A percentile compares a stretch with the other conserved stretches of the same genome.
Evolutionary conservation across 1,140 invertebrate genomes (phyloP).

Genomic region (Cepaea nemoralis): DNA sequence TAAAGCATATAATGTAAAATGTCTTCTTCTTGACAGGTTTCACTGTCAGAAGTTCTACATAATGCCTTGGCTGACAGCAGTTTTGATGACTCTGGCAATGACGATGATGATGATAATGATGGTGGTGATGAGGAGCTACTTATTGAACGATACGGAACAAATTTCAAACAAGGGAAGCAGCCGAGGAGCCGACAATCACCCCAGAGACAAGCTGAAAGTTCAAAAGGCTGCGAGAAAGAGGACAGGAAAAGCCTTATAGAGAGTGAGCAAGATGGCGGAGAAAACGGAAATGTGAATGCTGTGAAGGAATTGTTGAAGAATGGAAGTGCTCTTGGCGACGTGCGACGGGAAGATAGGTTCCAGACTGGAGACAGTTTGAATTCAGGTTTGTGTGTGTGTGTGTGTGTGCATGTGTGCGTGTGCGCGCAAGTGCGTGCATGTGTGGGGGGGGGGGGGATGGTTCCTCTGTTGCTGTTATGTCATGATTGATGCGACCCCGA

Average conservation of each 20-base stretch:
- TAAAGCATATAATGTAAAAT: too few relatives aligned
- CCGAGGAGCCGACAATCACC: background rate
- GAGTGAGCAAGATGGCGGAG: background rate
- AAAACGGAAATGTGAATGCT: background rate
- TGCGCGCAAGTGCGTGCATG: background rate
- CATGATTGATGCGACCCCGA: too few relatives aligned
- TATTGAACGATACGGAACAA: background rate
- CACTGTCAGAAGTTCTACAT: slow-evolving; percentile 41
- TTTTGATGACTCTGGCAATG: slow-evolving; percentile 48
- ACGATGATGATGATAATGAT: slow-evolving; percentile 13
- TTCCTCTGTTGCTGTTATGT: background rate
- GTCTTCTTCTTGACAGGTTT: slow-evolving; percentile 31
- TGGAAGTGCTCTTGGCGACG: too few relatives aligned
- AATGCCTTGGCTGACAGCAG: slow-evolving; percentile 31
- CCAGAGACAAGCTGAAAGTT: background rate
- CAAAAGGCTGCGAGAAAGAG: background rate
- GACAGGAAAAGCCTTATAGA: background rate
- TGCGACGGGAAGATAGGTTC: background rate
- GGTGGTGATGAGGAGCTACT: background rate
- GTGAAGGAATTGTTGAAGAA: background rate
- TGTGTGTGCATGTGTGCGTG: background rate
- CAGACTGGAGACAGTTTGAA: background rate
- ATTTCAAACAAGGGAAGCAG: background rate
- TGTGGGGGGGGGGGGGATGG: background rate
- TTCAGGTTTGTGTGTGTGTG: background rate